These are phyloP conservation scores for Lepus oiostolus DNA, from an alignment of 2,797 vertebrate genomes.

Conservation along the genomic window DNA sequence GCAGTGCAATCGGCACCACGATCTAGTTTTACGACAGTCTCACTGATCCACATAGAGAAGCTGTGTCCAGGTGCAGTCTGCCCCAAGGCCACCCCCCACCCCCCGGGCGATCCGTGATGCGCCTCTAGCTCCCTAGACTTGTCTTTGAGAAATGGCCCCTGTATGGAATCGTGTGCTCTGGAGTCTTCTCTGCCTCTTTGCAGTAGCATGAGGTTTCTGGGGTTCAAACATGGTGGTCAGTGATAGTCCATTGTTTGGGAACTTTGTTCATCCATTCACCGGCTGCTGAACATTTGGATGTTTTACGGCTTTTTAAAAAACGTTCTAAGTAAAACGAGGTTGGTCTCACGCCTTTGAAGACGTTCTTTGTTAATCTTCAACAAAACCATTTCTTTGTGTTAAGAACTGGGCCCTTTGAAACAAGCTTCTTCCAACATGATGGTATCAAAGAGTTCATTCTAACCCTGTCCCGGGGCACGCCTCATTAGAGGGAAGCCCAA, in stretches of 20 bases:
- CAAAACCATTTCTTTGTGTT: background rate
- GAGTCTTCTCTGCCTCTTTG: background rate
- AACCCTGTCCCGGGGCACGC: fast-evolving
- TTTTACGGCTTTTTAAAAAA: background rate
- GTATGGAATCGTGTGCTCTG: background rate
- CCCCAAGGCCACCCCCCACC: background rate
- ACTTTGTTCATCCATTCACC: background rate
- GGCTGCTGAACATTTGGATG: background rate
- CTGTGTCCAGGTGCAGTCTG: fast-evolving
- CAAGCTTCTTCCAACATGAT: background rate
- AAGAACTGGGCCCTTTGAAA: background rate
- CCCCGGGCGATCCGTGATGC: background rate
- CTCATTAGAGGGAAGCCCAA: background rate
- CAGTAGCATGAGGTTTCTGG: background rate
- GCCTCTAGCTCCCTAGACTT: background rate
- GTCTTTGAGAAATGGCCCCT: background rate
- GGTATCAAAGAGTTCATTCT: background rate
- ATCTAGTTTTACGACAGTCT: background rate
- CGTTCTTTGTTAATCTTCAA: background rate
- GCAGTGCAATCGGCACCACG: background rate
- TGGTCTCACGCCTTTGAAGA: background rate
- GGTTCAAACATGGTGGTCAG: fast-evolving
- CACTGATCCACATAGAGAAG: background rate
- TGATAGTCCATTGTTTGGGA: too few species aligned
- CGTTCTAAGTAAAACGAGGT: background rate